phyloP scores from a whole-genome alignment of 2,888 invertebrate species.

The Hipparchia semele region DNA sequence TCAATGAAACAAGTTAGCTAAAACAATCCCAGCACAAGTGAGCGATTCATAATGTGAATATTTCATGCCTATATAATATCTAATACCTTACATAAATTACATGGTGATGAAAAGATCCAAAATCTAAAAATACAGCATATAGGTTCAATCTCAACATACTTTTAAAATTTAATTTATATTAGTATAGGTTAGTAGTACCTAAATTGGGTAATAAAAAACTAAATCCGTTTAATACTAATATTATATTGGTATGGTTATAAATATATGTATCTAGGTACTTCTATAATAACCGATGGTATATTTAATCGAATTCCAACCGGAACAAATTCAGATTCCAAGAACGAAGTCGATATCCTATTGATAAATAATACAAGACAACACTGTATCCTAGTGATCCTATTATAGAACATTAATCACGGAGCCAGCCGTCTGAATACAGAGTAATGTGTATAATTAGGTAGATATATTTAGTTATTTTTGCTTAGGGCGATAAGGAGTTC shows the following conservation, averaged over 20 bases:
- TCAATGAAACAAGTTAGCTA: too few species aligned
- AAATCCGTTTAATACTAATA: too few species aligned
- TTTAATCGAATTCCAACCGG: slow-evolving; percentile 14
- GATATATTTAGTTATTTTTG: not conserved
- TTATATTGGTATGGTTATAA: too few species aligned
- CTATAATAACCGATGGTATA: not conserved
- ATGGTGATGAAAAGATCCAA: not conserved
- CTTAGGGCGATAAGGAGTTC: too few species aligned
- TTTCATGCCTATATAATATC: not conserved
- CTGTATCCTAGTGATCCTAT: slow-evolving; percentile 6
- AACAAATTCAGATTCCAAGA: slow-evolving; percentile 3
- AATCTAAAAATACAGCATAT: too few species aligned
- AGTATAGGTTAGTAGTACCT: too few species aligned
- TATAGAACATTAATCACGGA: not conserved
- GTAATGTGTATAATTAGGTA: not conserved
- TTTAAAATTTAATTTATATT: too few species aligned
- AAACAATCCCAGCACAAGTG: too few species aligned
- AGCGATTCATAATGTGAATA: not conserved
- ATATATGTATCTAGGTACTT: too few species aligned
- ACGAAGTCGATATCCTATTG: slow-evolving; percentile 12
- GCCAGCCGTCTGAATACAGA: not conserved
- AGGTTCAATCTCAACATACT: too few species aligned
- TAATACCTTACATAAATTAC: not conserved
- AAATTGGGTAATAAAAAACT: too few species aligned
- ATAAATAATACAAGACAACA: slow-evolving; percentile 1